Percentiles rank a stretch among this genome's conserved stretches.
Conservation (phyloP, 2,888 invertebrate species). For the Mycogona germanica region DNA sequence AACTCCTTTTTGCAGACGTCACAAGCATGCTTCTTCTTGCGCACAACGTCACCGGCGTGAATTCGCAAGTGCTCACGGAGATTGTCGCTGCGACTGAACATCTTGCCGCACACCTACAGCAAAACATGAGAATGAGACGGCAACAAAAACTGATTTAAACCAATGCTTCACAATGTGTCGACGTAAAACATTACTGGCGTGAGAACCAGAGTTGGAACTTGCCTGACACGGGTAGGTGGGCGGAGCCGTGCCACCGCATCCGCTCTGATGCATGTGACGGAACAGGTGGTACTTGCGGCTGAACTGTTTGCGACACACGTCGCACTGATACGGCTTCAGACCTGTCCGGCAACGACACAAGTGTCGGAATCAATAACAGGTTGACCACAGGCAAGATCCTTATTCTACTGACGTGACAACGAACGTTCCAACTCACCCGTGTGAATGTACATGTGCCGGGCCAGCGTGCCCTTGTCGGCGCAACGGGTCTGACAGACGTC, state of each 20-base stretch:
- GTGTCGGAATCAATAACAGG: not conserved
- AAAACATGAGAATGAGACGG: no score
- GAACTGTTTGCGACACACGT: conserved; percentile 55
- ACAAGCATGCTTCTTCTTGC: conserved; percentile 41
- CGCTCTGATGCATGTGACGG: conserved; percentile 52
- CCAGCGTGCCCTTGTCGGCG: conserved; percentile 46
- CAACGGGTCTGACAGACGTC: conserved; percentile 53
- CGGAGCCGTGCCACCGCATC: conserved; percentile 48
- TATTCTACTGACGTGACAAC: conserved; percentile 2
- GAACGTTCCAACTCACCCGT: conserved; percentile 40
- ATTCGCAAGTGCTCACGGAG: conserved; percentile 54
- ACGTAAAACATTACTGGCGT: no score
- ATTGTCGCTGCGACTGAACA: conserved; percentile 58
- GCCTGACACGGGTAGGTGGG: conserved; percentile 46
- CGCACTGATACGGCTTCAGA: conserved; percentile 48
- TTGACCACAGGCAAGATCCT: not conserved
- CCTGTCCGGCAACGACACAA: conserved; percentile 22
- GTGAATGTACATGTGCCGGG: conserved; percentile 53
- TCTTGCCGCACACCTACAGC: conserved; percentile 48
- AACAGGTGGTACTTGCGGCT: conserved; percentile 62
- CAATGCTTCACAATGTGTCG: no score
- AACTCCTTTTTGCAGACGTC: conserved; percentile 53
- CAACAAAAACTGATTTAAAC: no score
- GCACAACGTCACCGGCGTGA: conserved; percentile 41
- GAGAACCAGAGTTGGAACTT: no score